phyloP scores from a whole-genome alignment of 2,113 vertebrate species.

The Ceyx cyanopectus region DNA sequence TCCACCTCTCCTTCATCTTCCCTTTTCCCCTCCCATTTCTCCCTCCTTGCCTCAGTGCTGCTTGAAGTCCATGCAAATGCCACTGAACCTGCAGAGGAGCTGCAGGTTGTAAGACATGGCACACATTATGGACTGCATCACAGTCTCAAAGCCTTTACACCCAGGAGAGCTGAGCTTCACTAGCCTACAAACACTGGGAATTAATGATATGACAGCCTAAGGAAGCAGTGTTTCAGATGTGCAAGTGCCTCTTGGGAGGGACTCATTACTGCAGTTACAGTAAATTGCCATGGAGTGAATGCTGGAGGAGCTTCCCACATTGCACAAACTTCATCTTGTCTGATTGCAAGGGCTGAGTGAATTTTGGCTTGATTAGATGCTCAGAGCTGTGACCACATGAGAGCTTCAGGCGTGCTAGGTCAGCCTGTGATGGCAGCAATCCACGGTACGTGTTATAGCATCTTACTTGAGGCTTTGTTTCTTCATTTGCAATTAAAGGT shows the following conservation, averaged over 20 bases:
- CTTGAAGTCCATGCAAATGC: background rate
- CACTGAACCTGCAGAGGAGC: background rate
- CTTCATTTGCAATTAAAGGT: background rate
- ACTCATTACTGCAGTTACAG: conserved; percentile 57
- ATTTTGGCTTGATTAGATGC: conserved; percentile 3
- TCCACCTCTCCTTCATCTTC: background rate
- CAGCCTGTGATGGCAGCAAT: background rate
- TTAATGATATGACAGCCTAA: conserved; percentile 36
- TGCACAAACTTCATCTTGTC: background rate
- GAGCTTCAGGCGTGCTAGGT: background rate
- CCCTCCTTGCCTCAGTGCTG: background rate
- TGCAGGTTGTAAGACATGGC: background rate
- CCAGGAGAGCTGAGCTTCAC: background rate
- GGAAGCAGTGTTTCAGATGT: conserved; percentile 29
- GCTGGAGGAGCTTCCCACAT: conserved; percentile 33
- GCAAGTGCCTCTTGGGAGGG: conserved; percentile 36
- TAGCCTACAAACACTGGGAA: conserved; percentile 36
- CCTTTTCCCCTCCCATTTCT: background rate
- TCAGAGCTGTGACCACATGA: background rate
- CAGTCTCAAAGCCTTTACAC: background rate
- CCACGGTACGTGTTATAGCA: background rate
- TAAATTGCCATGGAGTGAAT: conserved; percentile 42
- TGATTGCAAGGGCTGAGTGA: conserved; percentile 21
- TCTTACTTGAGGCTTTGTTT: background rate
- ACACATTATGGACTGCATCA: background rate